Evolutionary conservation across 2,888 invertebrate species (phyloP), one percentile per base, ranked within the genome.

Genomic region (Sarcophaga caerulescens): DNA sequence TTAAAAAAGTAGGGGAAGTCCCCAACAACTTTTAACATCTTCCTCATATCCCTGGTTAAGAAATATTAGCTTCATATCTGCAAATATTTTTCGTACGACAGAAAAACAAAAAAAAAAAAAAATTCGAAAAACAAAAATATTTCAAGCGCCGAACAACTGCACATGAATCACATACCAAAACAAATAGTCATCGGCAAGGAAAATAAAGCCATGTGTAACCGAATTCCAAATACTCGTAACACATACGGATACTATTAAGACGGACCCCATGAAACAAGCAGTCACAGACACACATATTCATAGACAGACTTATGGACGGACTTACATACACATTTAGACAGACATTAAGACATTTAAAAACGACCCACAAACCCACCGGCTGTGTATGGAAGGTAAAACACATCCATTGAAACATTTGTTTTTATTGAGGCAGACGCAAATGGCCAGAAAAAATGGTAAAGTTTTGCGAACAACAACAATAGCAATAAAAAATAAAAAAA

Each of bases 161-260:
- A 84, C 81, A 86, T 75, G 81, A 84, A 84, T 81, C 81, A 86
- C 84, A 86, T 86, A 81, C 86, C 86, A 84, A 69, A 86, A 77
- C 60, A 70, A 78, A 84, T 78, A 86, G 84, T 86, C 86, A 86
- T 78, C 81, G 78, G n/a, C 12, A 74, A 69, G 19, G 21, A 52
- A 14, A 25, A 68, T 45, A 57, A 62, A 75, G 23, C 74, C 84
- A 81, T 78, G 59, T 86, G 84, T 71, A 75, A 86, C 70, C 71
- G 78, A 86, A 86, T 86, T 84, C 83, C 83, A 83, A 83, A 76
- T 68, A 69, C 65, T 75, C 79, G 79, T 71, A 75, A 80, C 70
- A 80, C 70, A 75, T 70, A 69, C 66, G 52, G 17, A 78, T 60
- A 66, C 65, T 82, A 77, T 82, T 82, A 77, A 77, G 66, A 82